Evolutionary conservation across 92 coral and sea anemone species (phyloP).

Genomic region (Isaurus tuberculatus): DNA sequence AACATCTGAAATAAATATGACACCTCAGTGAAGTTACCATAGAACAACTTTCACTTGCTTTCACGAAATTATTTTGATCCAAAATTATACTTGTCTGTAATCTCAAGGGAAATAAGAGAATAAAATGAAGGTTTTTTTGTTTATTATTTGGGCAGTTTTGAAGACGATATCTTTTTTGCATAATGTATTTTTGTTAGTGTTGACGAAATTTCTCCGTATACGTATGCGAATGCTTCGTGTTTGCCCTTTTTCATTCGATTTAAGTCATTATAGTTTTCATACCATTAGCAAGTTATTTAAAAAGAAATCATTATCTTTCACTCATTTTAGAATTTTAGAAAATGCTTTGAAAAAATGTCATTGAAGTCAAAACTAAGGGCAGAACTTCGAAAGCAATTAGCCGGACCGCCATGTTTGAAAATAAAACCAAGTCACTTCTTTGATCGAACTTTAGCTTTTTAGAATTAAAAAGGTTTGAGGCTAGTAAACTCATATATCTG

Average conservation of each 20-base stretch:
- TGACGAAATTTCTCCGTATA: not conserved
- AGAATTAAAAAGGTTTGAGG: not conserved
- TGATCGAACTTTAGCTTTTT: not conserved
- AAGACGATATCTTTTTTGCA: not conserved
- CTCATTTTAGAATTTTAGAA: not conserved
- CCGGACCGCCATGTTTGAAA: slow-evolving; percentile 25
- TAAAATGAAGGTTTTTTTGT: not conserved
- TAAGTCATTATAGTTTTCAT: not conserved
- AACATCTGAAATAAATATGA: not conserved
- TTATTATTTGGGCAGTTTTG: not conserved
- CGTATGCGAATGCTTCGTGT: not conserved
- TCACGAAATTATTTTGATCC: too few species aligned
- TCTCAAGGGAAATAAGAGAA: not conserved
- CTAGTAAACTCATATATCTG: not conserved
- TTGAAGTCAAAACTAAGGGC: not conserved
- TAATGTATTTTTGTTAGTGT: not conserved
- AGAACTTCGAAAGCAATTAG: not conserved
- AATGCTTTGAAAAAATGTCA: not conserved
- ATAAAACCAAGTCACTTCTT: not conserved
- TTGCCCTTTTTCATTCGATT: not conserved
- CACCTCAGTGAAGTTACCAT: too few species aligned
- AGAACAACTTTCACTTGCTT: too few species aligned
- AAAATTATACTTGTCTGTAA: not conserved
- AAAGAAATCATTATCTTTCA: not conserved
- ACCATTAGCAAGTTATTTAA: not conserved